Evolutionary conservation across 2,888 invertebrate species (phyloP), one percentile per base, ranked within the genome.

Genomic region (Eupithecia exiguata): DNA sequence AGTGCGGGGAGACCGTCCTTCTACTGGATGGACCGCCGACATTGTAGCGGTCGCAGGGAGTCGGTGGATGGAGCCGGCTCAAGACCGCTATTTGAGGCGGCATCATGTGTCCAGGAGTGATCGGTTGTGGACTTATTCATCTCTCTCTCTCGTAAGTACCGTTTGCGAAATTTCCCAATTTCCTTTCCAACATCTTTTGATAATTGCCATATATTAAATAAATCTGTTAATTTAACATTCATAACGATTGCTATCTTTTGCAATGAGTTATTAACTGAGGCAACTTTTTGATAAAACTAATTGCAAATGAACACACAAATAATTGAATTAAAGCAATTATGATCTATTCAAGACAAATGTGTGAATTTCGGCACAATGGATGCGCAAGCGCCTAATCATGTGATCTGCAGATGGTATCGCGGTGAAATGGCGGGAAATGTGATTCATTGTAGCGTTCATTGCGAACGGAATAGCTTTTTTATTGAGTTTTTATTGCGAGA

Each of bases 321-420:
- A 71, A 80, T 78, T 78, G 77, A 77, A 77, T 77, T 69, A 18
- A 72, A 75, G 73, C 68, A 77, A 78, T 80, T 80, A 77, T 68
- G 21, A 70, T 74, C 68, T 70, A 72, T 77, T 69, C 62, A 36
- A 14, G 49, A 80, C 72, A 76, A 46, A 71, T 74, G 78, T 78
- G 80, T 63, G 80, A 80, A 77, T 53, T 70, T n/a, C 16, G 30
- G 70, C 71, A 80, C 80, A 80, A 80, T 79, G 58, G 72, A 6
- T 36, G 65, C 67, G 62, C 74, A 76, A 62, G 74, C 78, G 58
- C 58, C 1, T 25, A 79, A 78, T 77, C 77, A 76, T 79, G 75
- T 80, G 76, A 77, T 79, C 76, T 70, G 63, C 71, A 75, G 77
- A 74, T 69, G 36, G 35, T 61, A 74, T 76, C 74, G 69, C 12